A percentile compares a stretch with the other conserved stretches of the same genome.
Conservation (phyloP, 2,113 vertebrate genomes). For the Zosterops japonicus region DNA sequence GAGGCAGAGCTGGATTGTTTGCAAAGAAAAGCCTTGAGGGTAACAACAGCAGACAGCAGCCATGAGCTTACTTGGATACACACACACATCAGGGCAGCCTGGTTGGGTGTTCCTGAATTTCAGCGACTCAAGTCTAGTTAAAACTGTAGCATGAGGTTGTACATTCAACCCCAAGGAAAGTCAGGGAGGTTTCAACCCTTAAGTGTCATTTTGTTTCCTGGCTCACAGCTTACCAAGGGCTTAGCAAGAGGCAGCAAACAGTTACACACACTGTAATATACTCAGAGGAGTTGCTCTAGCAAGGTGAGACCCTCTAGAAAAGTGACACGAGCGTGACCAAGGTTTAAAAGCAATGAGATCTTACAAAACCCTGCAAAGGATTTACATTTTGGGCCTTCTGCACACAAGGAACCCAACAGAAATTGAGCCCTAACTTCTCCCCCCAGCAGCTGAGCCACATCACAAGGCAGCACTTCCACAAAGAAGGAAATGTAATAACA, state of each 20-base stretch:
- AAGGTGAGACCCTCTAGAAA: not conserved
- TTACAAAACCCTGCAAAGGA: not conserved
- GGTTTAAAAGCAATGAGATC: not conserved
- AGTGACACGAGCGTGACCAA: not conserved
- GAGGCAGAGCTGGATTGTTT: not conserved
- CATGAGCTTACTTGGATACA: not conserved
- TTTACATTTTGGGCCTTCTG: not conserved
- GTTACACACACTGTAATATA: not conserved
- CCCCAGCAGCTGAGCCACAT: not conserved
- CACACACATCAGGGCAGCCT: not conserved
- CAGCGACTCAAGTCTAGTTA: not conserved
- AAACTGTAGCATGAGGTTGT: not conserved
- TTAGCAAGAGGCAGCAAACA: not conserved
- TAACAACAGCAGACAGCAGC: rapidly evolving
- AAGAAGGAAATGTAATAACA: not conserved
- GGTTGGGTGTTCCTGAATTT: not conserved
- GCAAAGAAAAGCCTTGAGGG: not conserved
- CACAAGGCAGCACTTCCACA: not conserved
- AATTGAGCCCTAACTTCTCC: not conserved
- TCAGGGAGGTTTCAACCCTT: not conserved
- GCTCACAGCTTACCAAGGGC: not conserved
- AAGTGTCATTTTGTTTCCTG: not conserved
- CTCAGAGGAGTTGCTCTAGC: not conserved
- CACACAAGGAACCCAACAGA: rapidly evolving
- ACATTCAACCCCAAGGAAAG: not conserved